phyloP scores from a whole-genome alignment of 2,113 vertebrate species.

The Myrmophylax atrothorax region DNA sequence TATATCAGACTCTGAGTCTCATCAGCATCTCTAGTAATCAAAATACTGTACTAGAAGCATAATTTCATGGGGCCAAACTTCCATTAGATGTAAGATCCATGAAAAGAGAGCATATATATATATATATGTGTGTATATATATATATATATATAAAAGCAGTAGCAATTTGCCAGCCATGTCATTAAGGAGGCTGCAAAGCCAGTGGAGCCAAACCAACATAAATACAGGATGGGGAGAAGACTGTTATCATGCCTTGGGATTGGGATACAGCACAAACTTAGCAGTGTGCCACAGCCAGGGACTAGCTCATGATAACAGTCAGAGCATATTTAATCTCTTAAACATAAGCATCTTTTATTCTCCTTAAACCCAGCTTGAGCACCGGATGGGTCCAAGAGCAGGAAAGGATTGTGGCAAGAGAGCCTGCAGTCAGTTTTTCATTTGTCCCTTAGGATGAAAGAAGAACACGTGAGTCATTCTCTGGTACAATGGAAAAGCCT shows the following conservation, averaged over 20 bases:
- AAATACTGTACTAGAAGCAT: not conserved
- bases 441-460: conserved; percentile 10
- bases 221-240: not conserved
- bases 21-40: not conserved
- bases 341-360: not conserved
- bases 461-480: conserved; percentile 42
- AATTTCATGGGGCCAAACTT: not conserved
- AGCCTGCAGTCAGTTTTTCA: conserved; percentile 1
- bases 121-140: not conserved
- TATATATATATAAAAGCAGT: not conserved
- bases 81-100: not conserved
- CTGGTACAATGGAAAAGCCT: not conserved
- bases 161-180: not conserved
- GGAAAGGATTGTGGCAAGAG: not conserved
- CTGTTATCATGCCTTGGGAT: not conserved
- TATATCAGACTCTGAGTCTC: not conserved
- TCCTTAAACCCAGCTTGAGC: not conserved
- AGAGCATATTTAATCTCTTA: not conserved
- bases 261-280: not conserved
- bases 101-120: not conserved
- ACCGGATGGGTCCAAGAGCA: not conserved
- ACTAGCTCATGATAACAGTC: not conserved
- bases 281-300: not conserved
- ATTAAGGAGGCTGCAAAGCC: not conserved
- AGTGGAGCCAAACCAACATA: not conserved